Conservation (phyloP, 2,888 invertebrate species). For the Gonocerus acuteangulatus region DNA sequence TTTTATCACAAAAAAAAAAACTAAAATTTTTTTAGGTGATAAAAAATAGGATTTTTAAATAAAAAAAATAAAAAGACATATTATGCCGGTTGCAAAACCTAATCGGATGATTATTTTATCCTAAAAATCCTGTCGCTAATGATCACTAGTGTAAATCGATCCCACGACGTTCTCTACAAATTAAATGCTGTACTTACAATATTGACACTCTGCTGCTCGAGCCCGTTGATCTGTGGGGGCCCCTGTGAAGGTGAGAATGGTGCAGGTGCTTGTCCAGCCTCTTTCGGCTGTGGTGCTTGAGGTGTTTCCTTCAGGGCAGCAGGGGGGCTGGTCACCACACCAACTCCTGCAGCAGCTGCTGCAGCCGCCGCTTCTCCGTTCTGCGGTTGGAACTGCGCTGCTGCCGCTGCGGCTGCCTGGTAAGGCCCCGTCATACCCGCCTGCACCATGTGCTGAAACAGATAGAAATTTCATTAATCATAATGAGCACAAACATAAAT, state of each 20-base stretch:
- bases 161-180: no score
- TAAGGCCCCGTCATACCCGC: conserved; percentile 58
- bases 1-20: no score
- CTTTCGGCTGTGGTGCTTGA: conserved; percentile 37
- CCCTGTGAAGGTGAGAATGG: conserved; percentile 41
- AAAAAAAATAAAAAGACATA: no score
- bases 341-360: conserved; percentile 43
- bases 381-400: conserved; percentile 47
- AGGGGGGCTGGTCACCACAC: conserved; percentile 40
- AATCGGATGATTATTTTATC: no score
- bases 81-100: no score
- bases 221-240: conserved; percentile 47
- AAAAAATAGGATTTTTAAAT: no score
- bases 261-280: conserved; percentile 36
- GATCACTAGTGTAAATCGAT: no score
- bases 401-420: conserved; percentile 55
- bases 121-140: no score
- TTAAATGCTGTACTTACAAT: conserved; percentile 47
- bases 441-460: conserved; percentile 87
- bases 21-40: no score
- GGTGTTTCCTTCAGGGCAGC: conserved; percentile 44
- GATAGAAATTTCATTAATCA: conserved; percentile 35
- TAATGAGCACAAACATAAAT: no score
- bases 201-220: conserved; percentile 54
- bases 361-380: conserved; percentile 52